Conservation (phyloP, 1,140 invertebrate genomes). For the Drosophila saltans region DNA sequence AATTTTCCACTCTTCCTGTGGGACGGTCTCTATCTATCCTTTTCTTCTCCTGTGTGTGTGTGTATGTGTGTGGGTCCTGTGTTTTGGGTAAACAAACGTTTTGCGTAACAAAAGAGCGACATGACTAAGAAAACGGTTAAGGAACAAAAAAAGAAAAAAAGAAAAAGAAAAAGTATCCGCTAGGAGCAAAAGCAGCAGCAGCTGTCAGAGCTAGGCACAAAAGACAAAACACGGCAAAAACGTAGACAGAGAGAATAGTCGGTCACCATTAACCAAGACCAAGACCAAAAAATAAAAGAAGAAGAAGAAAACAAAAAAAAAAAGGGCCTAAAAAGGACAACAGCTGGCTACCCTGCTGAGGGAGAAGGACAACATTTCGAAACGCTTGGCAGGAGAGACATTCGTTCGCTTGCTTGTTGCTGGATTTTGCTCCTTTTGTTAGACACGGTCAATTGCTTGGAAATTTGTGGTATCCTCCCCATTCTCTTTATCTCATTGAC, state of each 20-base stretch:
- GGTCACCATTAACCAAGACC: slow-evolving; percentile 48
- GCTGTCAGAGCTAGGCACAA: slow-evolving; percentile 59
- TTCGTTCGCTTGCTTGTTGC: not conserved
- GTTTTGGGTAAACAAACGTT: slow-evolving; percentile 78
- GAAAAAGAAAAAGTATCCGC: slow-evolving; percentile 44
- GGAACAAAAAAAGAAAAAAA: slow-evolving; percentile 1
- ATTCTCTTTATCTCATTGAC: slow-evolving; percentile 6
- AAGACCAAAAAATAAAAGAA: not conserved
- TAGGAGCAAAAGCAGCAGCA: slow-evolving; percentile 55
- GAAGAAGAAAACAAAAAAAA: not conserved
- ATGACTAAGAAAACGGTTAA: slow-evolving; percentile 55
- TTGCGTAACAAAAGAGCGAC: slow-evolving; percentile 76
- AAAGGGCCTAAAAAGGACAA: slow-evolving; percentile 41
- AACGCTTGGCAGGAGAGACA: slow-evolving; percentile 53
- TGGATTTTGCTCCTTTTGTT: slow-evolving; percentile 46
- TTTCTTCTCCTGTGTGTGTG: slow-evolving; percentile 4
- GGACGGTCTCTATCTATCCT: not conserved
- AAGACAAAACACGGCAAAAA: slow-evolving; percentile 22
- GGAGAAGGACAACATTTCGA: slow-evolving; percentile 47
- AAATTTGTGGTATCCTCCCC: slow-evolving; percentile 63
- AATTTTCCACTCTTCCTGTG: slow-evolving; percentile 30
- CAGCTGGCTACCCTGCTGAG: slow-evolving; percentile 52
- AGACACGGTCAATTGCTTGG: slow-evolving; percentile 75
- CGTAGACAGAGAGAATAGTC: slow-evolving; percentile 13
- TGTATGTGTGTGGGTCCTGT: slow-evolving; percentile 30